Percentiles rank a stretch among this genome's conserved stretches.
These are phyloP conservation scores for Drosophila pachea DNA, from an alignment of 1,140 invertebrate species.

Conservation along the genomic window DNA sequence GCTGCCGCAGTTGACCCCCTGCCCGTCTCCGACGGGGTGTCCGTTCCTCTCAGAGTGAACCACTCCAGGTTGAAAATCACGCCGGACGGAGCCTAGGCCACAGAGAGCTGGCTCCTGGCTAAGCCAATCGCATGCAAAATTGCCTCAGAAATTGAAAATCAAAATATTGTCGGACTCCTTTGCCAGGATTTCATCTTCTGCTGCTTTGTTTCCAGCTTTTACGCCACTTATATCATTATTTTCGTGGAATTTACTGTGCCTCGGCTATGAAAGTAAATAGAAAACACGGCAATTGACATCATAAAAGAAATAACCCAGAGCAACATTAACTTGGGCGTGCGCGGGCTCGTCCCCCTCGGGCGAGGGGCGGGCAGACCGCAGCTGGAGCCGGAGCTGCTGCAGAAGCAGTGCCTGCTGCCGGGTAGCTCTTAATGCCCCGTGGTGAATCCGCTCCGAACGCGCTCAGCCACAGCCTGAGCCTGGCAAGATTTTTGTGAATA, in stretches of 20 bases:
- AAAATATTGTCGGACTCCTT: slow-evolving; percentile 40
- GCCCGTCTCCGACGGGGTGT: no score
- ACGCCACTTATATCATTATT: slow-evolving; percentile 65
- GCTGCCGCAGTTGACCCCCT: not conserved
- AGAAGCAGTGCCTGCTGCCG: not conserved
- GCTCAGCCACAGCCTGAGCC: not conserved
- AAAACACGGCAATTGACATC: slow-evolving; percentile 48
- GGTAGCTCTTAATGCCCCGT: slow-evolving; percentile 2
- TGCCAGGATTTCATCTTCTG: slow-evolving; percentile 4
- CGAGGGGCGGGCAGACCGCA: not conserved
- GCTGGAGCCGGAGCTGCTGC: slow-evolving; percentile 13
- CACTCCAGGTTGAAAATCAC: slow-evolving; percentile 24
- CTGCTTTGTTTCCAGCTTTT: slow-evolving; percentile 46
- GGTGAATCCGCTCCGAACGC: slow-evolving; percentile 17
- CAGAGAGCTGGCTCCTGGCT: slow-evolving; percentile 14
- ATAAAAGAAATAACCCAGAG: slow-evolving; percentile 30
- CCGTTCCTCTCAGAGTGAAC: no score
- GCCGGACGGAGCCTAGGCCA: slow-evolving; percentile 40
- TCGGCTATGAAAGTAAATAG: slow-evolving; percentile 52
- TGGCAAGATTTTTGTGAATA: no score
- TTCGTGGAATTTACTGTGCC: slow-evolving; percentile 50
- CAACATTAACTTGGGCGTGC: slow-evolving; percentile 31
- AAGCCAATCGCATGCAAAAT: slow-evolving; percentile 63
- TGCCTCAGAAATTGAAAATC: slow-evolving; percentile 73
- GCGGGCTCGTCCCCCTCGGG: slow-evolving; percentile 10